phyloP scores from a whole-genome alignment of 2,113 vertebrate species.

The Anser brachyrhynchus region DNA sequence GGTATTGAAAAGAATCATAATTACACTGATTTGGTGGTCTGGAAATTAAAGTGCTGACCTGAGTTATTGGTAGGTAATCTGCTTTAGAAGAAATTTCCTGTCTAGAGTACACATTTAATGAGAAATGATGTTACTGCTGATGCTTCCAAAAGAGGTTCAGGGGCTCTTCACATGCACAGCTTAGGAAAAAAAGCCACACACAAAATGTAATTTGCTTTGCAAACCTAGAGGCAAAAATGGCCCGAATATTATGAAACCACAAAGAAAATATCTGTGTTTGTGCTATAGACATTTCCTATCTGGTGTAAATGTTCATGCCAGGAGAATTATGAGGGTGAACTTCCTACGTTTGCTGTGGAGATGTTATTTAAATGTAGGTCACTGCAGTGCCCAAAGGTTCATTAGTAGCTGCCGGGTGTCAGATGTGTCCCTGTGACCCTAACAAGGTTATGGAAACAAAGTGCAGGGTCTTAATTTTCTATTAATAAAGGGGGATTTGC shows the following conservation, averaged over 20 bases:
- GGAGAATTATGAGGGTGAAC: neutral
- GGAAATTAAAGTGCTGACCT: neutral
- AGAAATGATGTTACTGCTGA: neutral
- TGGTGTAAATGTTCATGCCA: neutral
- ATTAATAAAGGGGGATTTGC: neutral
- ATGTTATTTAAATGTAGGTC: neutral
- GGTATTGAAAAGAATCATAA: neutral
- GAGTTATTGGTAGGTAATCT: neutral
- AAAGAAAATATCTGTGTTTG: neutral
- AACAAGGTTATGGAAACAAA: neutral
- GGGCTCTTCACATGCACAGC: neutral
- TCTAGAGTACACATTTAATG: neutral
- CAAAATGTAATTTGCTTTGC: neutral
- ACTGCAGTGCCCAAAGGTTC: neutral
- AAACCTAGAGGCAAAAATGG: neutral
- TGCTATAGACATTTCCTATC: neutral
- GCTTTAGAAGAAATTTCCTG: neutral
- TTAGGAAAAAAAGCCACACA: neutral
- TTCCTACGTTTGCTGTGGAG: neutral
- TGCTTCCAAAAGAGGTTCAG: neutral
- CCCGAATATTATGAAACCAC: neutral
- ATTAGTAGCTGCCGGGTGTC: neutral
- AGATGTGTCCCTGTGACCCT: neutral
- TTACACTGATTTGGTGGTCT: neutral
- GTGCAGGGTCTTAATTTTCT: neutral